Evolutionary conservation across 2,113 vertebrate genomes (phyloP), one percentile per base, ranked within the genome.

Genomic region (Sphaerodactylus townsendi): DNA sequence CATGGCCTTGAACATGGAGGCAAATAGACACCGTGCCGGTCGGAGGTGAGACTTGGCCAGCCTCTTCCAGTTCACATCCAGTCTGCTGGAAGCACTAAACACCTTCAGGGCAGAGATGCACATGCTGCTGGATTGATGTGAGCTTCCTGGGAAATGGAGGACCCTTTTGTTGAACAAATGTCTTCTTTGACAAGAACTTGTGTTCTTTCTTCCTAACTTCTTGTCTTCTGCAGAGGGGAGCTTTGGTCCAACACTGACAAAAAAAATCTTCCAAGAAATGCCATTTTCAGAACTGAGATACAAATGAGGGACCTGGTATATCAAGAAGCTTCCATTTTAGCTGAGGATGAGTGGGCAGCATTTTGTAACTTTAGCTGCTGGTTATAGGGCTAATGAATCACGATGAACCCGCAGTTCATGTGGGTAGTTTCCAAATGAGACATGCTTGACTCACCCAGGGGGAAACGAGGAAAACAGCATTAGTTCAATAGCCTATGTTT

Each of bases 181-280:
- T 75, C 72, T 44, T 65, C 86, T 86, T 90, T 88, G 90, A 0
- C 66, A 35, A 88, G 85, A 86, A 87, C 83, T 92, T 93, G 14
- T 35, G 33, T 70, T 71, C 50, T 91, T 86, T 92, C 92, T 91
- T 91, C 89, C 88, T 84, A 23, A 80, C 90, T 95, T 89, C 85
- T 89, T 91, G 90, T 88, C 93, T 85, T 15, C 0, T 0, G 87
- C 75, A 90, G 94, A 91, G 82, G 92, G 94, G 87, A 95, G 89
- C 90, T 92, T 91, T 96, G 94, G 96, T 97, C 96, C 96, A 96
- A 97, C 96, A 96, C 96, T 97, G 89, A 95, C 93, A 90, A 89
- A 88, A 89, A 88, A 88, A 94, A 90, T 89, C 71, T 70, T 91
- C 91, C 90, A 91, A 87, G 82, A 85, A 88, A 81, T 91, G 91